A percentile compares a stretch with the other conserved stretches of the same genome.
Evolutionary conservation across 2,113 vertebrate genomes (phyloP).

Genomic region (Nothobranchius kuhntae): DNA sequence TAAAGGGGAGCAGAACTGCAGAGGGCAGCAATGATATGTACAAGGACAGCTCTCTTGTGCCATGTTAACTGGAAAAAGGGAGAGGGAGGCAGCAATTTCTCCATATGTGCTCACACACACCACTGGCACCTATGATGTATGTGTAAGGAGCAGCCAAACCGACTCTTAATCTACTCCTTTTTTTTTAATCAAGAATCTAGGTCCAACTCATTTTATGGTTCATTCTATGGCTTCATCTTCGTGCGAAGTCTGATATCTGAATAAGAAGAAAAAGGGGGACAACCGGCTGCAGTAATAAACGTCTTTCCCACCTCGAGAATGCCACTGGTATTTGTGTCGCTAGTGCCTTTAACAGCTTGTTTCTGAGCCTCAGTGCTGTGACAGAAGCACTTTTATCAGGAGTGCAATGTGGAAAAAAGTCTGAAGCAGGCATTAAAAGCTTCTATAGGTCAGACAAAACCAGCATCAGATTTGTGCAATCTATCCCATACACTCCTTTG

Average conservation of each 20-base stretch:
- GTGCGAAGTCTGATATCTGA: conserved; percentile 16
- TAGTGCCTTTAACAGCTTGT: conserved; percentile 60
- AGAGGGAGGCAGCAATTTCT: conserved; percentile 31
- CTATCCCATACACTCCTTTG: background rate
- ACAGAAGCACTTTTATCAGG: conserved; percentile 56
- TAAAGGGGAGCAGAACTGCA: conserved; percentile 66
- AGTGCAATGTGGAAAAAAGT: conserved; percentile 61
- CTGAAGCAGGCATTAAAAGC: conserved; percentile 66
- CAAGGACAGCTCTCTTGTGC: conserved; percentile 51
- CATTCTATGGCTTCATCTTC: conserved; percentile 49
- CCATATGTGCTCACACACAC: conserved; percentile 25
- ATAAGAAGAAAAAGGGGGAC: conserved; percentile 19
- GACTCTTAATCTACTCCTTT: conserved; percentile 46
- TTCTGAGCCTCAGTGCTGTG: conserved; percentile 35
- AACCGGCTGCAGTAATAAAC: conserved; percentile 37
- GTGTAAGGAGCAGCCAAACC: conserved; percentile 25
- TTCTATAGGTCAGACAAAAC: conserved; percentile 60
- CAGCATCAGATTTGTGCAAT: conserved; percentile 25
- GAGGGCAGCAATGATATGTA: conserved; percentile 75
- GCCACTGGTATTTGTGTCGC: conserved; percentile 34
- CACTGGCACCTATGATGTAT: conserved; percentile 32
- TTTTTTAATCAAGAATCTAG: conserved; percentile 48
- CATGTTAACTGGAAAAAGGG: conserved; percentile 40
- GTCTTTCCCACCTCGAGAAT: conserved; percentile 22
- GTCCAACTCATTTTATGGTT: conserved; percentile 34